Percentiles rank a stretch among this genome's conserved stretches.
Evolutionary conservation across 2,888 invertebrate species (phyloP).

Genomic region (Drosophila mulleri): DNA sequence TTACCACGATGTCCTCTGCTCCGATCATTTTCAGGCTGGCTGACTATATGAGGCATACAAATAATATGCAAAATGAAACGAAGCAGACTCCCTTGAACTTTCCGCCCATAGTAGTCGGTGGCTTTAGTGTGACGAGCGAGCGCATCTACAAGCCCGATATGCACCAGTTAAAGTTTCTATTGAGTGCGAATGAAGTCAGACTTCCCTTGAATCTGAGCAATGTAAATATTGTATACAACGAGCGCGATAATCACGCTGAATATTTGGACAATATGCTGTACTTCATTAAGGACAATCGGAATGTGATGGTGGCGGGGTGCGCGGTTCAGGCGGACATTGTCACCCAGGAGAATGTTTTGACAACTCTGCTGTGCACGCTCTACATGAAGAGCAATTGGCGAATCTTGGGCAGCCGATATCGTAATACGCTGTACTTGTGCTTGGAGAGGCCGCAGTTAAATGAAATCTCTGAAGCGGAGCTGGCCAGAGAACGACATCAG

Average conservation of each 20-base stretch:
- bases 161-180: slow-evolving; percentile 1
- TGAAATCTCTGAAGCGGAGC: neutral
- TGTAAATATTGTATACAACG: no score
- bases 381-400: neutral
- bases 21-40: neutral
- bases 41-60: neutral
- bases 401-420: slow-evolving; percentile 5
- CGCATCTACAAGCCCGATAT: neutral
- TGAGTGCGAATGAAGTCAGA: neutral
- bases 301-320: neutral
- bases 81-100: neutral
- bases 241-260: neutral
- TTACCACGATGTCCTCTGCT: neutral
- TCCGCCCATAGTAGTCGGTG: neutral
- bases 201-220: slow-evolving; percentile 1
- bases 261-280: slow-evolving; percentile 12
- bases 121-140: slow-evolving; percentile 2
- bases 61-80: no score
- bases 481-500: neutral
- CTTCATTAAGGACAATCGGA: slow-evolving; percentile 4
- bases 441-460: neutral
- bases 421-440: slow-evolving; percentile 2
- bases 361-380: neutral
- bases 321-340: slow-evolving; percentile 4
- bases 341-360: neutral